Evolutionary conservation across 2,113 vertebrate species (phyloP).

Genomic region (Malurus elegans): DNA sequence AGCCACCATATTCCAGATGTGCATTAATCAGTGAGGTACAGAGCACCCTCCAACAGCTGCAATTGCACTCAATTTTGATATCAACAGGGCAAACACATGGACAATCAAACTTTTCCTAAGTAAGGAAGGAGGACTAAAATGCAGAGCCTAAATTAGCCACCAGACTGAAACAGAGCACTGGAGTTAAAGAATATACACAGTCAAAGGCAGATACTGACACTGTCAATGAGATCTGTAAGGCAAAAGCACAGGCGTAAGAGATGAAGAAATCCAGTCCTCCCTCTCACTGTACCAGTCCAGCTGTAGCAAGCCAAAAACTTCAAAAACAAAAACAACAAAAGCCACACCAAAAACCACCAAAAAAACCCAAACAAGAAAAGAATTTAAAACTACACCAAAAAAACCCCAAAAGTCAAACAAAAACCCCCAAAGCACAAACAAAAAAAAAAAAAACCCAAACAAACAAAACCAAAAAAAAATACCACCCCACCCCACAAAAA

Average conservation of each 20-base stretch:
- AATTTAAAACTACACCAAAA: background rate
- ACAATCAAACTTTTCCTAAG: background rate
- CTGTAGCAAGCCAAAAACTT: background rate
- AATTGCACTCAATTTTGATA: background rate
- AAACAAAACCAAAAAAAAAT: too few species aligned
- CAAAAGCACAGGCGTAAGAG: background rate
- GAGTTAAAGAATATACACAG: background rate
- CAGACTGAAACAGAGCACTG: background rate
- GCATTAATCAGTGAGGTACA: background rate
- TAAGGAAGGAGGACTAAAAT: background rate
- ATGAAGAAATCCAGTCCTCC: background rate
- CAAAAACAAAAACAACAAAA: background rate
- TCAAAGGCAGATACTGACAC: background rate
- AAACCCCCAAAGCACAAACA: too few species aligned
- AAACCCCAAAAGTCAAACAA: background rate
- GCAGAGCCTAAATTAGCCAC: background rate
- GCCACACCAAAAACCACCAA: background rate
- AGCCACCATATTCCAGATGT: background rate
- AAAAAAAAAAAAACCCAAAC: too few species aligned
- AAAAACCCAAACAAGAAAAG: background rate
- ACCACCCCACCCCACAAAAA: too few species aligned
- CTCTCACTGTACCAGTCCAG: background rate
- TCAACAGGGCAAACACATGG: background rate
- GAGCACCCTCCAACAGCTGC: background rate
- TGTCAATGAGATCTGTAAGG: background rate